A percentile compares a stretch with the other conserved stretches of the same genome.
Conservation (phyloP, 2,888 invertebrate genomes). For the Archips xylosteana region DNA sequence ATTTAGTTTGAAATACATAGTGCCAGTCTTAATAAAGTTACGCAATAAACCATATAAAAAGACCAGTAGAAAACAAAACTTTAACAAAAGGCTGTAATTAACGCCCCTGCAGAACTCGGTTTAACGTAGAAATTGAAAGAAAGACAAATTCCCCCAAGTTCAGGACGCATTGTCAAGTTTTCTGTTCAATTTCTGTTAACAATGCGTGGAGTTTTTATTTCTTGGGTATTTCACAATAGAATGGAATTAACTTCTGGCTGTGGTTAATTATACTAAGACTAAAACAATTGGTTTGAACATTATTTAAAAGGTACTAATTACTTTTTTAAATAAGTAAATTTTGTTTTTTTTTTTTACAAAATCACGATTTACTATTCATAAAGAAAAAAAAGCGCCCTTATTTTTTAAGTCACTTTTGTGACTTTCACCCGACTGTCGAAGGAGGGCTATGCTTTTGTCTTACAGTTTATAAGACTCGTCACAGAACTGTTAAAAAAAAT, state of each 20-base stretch:
- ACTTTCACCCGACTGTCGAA: too few relatives aligned
- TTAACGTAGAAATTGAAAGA: slow-evolving; percentile 38
- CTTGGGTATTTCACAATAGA: slow-evolving; percentile 14
- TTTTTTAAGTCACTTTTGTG: too few relatives aligned
- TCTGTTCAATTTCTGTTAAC: slow-evolving; percentile 25
- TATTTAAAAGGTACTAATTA: too few relatives aligned
- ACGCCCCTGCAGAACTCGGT: slow-evolving; percentile 27
- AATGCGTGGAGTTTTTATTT: slow-evolving; percentile 27
- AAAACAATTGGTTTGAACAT: not conserved
- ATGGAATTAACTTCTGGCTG: not conserved
- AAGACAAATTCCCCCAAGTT: slow-evolving; percentile 40
- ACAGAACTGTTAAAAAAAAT: too few relatives aligned
- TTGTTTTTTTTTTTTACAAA: too few relatives aligned
- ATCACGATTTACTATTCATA: too few relatives aligned
- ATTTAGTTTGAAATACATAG: too few relatives aligned
- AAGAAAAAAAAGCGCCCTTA: too few relatives aligned
- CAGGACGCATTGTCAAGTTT: slow-evolving; percentile 27
- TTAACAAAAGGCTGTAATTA: slow-evolving; percentile 38
- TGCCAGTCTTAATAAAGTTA: slow-evolving; percentile 9
- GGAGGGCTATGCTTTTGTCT: too few relatives aligned
- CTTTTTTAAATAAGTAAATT: too few relatives aligned
- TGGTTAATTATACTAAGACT: not conserved
- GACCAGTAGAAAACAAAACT: slow-evolving; percentile 27
- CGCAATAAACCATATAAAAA: slow-evolving; percentile 30
- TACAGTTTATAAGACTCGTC: too few relatives aligned